Percentiles rank a stretch among this genome's conserved stretches.
Conservation (phyloP, 2,888 invertebrate species). For the Netelia virgata region DNA sequence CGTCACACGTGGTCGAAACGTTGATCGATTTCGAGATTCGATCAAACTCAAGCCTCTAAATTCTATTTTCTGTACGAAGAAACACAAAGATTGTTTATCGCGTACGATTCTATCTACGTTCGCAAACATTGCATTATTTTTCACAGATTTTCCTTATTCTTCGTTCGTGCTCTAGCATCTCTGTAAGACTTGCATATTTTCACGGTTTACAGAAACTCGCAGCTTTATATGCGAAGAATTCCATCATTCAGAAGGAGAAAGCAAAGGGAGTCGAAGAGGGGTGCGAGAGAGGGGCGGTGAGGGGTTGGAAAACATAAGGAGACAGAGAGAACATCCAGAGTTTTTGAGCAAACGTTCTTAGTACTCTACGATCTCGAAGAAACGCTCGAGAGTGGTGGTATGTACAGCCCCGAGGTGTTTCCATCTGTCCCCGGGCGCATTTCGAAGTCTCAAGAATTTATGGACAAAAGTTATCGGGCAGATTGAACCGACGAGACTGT, state of each 20-base stretch:
- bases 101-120: neutral
- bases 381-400: constrained; percentile 44
- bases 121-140: constrained; percentile 3
- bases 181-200: constrained; percentile 20
- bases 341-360: constrained; percentile 40
- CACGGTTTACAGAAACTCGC: neutral
- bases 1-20: too few relatives aligned
- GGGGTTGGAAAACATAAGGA: neutral
- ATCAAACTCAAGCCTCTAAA: neutral
- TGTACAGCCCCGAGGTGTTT: constrained; percentile 62
- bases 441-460: constrained; percentile 73
- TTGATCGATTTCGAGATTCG: too few relatives aligned
- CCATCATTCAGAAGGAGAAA: neutral
- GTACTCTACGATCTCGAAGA: constrained; percentile 30
- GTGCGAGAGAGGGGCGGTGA: neutral
- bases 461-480: constrained; percentile 72
- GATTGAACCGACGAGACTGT: constrained; percentile 58
- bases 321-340: neutral
- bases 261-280: constrained; percentile 21
- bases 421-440: constrained; percentile 68
- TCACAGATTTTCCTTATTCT: constrained; percentile 4
- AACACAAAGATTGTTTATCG: constrained; percentile 5
- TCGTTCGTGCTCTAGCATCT: neutral
- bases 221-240: constrained; percentile 32
- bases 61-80: neutral